These are phyloP conservation scores for Pardalotus punctatus DNA, from an alignment of 2,113 vertebrate species.

Conservation along the genomic window DNA sequence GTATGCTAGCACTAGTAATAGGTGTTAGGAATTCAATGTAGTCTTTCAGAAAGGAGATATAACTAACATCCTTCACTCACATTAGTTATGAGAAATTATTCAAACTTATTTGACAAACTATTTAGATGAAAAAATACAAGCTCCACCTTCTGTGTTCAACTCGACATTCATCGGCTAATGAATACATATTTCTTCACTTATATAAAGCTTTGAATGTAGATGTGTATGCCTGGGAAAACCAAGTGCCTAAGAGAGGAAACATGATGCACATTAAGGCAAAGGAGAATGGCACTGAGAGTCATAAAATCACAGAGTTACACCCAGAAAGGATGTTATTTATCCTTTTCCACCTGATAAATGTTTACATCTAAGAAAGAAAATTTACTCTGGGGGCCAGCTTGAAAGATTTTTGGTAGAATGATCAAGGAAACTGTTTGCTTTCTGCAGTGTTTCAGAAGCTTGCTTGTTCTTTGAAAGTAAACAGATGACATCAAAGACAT, in stretches of 20 bases:
- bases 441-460: neutral
- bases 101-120: neutral
- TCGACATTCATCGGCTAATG: neutral
- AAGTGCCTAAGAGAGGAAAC: neutral
- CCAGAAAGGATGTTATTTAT: neutral
- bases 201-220: neutral
- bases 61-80: neutral
- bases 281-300: neutral
- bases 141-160: neutral
- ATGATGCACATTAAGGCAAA: neutral
- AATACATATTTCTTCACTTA: neutral
- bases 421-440: conserved; percentile 12
- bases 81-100: neutral
- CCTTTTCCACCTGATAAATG: conserved; percentile 1
- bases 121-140: neutral
- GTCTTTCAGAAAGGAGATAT: neutral
- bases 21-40: neutral
- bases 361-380: conserved; percentile 17
- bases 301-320: neutral
- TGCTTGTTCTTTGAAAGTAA: neutral
- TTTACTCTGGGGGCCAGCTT: neutral
- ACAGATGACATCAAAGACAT: conserved; percentile 24
- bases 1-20: neutral
- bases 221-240: neutral
- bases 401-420: conserved; percentile 7